phyloP scores from a whole-genome alignment of 1,140 invertebrate species.

The Ceratina australensis region DNA sequence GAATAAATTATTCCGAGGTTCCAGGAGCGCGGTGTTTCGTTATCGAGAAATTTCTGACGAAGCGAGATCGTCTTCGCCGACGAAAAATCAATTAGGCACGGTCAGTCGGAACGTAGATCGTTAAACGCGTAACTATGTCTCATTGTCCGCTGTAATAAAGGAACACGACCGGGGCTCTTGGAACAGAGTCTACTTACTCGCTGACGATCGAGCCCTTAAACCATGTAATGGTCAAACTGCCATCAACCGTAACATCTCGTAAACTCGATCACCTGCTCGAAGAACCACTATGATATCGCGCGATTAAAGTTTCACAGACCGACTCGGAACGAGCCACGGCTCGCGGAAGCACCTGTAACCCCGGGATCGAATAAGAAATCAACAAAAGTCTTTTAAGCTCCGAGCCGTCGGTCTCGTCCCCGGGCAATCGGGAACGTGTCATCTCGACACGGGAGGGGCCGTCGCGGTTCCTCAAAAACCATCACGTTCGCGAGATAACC shows the following conservation, averaged over 20 bases:
- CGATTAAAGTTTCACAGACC: slow-evolving; percentile 9
- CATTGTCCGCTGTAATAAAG: too few relatives aligned
- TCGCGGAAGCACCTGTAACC: not conserved
- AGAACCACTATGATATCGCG: not conserved
- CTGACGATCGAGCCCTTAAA: not conserved
- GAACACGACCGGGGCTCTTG: not conserved
- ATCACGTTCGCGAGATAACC: slow-evolving; percentile 15
- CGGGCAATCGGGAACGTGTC: not conserved
- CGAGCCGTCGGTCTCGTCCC: not conserved
- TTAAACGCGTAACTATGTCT: too few relatives aligned
- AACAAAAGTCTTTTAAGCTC: not conserved
- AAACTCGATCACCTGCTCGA: not conserved
- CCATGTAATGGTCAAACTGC: not conserved
- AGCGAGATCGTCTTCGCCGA: not conserved
- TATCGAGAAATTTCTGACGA: too few relatives aligned
- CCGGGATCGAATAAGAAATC: not conserved
- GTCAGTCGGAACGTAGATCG: too few relatives aligned
- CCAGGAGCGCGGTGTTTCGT: too few relatives aligned
- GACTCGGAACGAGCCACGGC: too few relatives aligned
- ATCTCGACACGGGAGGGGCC: not conserved
- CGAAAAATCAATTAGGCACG: not conserved
- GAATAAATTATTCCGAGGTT: slow-evolving; percentile 7
- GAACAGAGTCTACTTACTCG: slow-evolving; percentile 2
- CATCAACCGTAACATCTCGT: not conserved
- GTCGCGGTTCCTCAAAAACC: not conserved